These are phyloP conservation scores for Baryphthengus martii DNA, from an alignment of 2,113 vertebrate species.

Conservation along the genomic window DNA sequence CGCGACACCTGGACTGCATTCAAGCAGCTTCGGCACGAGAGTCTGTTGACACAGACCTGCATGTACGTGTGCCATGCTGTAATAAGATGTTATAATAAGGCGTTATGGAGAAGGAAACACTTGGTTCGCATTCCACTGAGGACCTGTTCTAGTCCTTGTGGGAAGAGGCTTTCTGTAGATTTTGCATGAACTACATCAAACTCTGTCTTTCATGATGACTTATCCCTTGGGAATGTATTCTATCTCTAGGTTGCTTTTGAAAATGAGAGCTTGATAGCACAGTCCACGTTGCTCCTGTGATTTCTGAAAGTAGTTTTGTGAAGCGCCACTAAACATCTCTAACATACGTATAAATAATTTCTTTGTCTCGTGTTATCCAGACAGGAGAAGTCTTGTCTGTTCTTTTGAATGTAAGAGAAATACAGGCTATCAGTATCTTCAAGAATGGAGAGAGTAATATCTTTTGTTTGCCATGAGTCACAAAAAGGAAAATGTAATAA, in stretches of 20 bases:
- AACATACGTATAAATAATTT: not conserved
- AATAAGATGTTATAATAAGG: not conserved
- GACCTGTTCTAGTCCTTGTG: not conserved
- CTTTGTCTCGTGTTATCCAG: not conserved
- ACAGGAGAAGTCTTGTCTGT: not conserved
- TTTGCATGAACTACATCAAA: not conserved
- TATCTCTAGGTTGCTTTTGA: not conserved
- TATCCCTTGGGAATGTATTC: not conserved
- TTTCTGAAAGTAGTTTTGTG: not conserved
- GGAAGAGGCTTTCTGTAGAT: not conserved
- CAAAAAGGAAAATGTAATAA: not conserved
- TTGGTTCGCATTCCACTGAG: not conserved
- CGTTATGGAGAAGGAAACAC: not conserved
- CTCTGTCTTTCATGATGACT: not conserved
- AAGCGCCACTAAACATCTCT: not conserved
- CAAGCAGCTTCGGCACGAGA: rapidly evolving
- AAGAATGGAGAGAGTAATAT: not conserved
- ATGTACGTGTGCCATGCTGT: rapidly evolving
- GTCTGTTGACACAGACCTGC: not conserved
- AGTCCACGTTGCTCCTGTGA: rapidly evolving
- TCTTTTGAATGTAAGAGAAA: not conserved
- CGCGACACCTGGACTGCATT: not conserved
- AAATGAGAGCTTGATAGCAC: not conserved
- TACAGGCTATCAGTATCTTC: not conserved
- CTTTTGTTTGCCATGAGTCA: not conserved